Conservation (phyloP, 2,888 invertebrate species). For the Clanis bilineata region DNA sequence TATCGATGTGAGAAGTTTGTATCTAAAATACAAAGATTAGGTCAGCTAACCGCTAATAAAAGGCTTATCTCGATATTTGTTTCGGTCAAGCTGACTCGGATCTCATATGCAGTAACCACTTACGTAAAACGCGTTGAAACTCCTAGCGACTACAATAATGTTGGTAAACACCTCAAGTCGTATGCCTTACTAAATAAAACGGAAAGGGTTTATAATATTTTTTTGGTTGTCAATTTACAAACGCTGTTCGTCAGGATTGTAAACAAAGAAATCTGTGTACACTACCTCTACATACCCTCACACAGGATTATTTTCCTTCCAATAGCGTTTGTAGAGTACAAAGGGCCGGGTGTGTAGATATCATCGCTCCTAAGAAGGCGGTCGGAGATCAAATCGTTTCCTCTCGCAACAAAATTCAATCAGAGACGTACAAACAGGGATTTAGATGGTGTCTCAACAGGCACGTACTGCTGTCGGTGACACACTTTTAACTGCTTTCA, state of each 20-base stretch:
- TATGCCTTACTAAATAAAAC: no score
- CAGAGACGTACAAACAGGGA: conserved; percentile 4
- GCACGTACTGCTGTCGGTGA: not conserved
- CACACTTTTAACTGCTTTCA: not conserved
- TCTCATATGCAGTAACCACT: no score
- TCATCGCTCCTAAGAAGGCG: not conserved
- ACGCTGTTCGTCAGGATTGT: not conserved
- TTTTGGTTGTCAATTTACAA: not conserved
- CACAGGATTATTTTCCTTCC: not conserved
- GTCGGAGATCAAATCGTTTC: conserved; percentile 8
- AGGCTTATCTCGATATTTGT: no score
- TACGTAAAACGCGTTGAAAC: no score
- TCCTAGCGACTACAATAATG: no score
- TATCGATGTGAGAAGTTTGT: no score
- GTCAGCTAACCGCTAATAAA: no score
- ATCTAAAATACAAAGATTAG: no score
- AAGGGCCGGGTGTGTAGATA: not conserved
- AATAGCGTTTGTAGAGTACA: conserved; percentile 1
- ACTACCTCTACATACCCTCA: no score
- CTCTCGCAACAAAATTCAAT: conserved; percentile 9
- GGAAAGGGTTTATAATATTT: not conserved
- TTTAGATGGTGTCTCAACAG: conserved; percentile 9
- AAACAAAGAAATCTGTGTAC: not conserved
- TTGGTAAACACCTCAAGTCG: no score
- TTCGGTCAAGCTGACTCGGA: no score